Conservation (phyloP, 1,140 invertebrate genomes). For the Myzus persicae region DNA sequence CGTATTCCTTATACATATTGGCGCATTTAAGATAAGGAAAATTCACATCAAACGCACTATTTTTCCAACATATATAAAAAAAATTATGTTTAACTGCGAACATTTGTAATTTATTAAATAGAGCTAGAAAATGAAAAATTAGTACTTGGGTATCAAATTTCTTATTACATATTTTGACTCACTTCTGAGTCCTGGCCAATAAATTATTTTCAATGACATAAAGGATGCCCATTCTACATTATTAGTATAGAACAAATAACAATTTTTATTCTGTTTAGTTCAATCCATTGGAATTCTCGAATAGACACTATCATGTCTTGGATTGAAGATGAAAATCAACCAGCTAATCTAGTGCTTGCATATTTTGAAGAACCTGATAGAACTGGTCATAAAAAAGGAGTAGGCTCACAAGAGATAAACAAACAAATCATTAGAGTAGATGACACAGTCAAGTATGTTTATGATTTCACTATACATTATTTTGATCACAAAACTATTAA, state of each 20-base stretch:
- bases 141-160: not conserved
- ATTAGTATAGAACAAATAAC: not conserved
- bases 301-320: constrained; percentile 73
- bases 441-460: constrained; percentile 65
- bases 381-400: constrained; percentile 68
- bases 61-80: no score
- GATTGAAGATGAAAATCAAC: constrained; percentile 69
- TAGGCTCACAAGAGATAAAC: constrained; percentile 65
- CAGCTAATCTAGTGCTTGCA: constrained; percentile 73
- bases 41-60: not conserved
- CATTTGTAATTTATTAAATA: not conserved
- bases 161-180: not conserved
- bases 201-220: not conserved
- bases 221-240: not conserved
- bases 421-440: constrained; percentile 69
- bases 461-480: not conserved
- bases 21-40: no score
- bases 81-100: not conserved
- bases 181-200: not conserved
- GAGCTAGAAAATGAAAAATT: not conserved
- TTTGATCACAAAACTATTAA: not conserved
- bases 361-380: constrained; percentile 80
- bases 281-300: constrained; percentile 68
- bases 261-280: constrained; percentile 43
- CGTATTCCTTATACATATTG: not conserved